These are phyloP conservation scores for Cordilura impudica DNA, from an alignment of 2,888 invertebrate species.

Conservation along the genomic window DNA sequence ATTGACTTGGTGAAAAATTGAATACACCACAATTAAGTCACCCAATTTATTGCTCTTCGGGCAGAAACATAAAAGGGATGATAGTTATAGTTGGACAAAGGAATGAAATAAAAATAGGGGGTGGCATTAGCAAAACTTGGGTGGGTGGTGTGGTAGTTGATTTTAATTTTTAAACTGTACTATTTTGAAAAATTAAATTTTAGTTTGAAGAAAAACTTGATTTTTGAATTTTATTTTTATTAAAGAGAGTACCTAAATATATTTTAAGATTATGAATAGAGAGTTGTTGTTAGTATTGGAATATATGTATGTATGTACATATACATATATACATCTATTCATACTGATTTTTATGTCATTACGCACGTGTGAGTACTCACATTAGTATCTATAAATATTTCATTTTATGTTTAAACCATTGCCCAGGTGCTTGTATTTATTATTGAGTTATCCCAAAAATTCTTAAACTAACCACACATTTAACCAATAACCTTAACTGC, in stretches of 20 bases:
- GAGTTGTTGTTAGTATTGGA: neutral
- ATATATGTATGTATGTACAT: neutral
- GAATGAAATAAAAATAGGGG: neutral
- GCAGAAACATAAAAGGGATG: neutral
- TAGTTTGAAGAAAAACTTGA: neutral
- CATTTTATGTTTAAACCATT: conserved; percentile 23
- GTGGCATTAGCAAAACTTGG: too few relatives aligned
- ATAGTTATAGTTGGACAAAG: neutral
- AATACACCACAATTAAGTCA: conserved; percentile 13
- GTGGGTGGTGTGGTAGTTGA: neutral
- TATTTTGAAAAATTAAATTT: neutral
- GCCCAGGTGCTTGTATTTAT: conserved; percentile 50
- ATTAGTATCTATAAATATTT: conserved; percentile 16
- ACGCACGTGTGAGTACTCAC: neutral
- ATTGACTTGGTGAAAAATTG: neutral
- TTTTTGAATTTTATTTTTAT: neutral
- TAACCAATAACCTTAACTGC: neutral
- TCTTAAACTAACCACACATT: neutral
- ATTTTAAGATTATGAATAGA: neutral
- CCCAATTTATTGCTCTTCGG: neutral
- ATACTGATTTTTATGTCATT: neutral
- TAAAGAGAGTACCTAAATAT: too few relatives aligned
- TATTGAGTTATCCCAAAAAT: conserved; percentile 41
- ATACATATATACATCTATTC: neutral
- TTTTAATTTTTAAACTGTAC: neutral